Conservation (phyloP, 2,797 vertebrate species). For the Enteromius treurensis region DNA sequence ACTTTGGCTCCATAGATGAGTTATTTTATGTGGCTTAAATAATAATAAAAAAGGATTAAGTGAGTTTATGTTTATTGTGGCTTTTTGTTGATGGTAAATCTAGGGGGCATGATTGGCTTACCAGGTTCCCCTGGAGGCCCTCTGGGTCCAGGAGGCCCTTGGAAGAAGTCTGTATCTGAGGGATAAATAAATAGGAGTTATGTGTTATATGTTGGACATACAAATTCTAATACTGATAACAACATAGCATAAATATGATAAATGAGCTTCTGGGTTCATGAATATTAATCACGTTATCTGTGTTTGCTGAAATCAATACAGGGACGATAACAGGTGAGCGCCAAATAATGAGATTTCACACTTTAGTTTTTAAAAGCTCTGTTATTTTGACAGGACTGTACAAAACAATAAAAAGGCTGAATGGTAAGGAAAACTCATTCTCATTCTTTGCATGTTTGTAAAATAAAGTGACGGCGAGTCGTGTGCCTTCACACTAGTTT, state of each 20-base stretch:
- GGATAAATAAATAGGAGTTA: neutral
- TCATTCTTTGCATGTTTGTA: no score
- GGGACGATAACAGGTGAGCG: no score
- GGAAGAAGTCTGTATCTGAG: constrained; percentile 6
- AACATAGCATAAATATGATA: constrained; percentile 4
- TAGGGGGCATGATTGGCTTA: constrained; percentile 21
- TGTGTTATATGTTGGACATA: neutral
- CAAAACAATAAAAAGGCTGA: no score
- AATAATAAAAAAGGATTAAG: no score
- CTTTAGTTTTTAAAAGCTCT: neutral
- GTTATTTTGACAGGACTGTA: no score
- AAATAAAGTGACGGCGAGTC: no score
- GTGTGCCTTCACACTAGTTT: no score
- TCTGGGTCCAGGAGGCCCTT: neutral
- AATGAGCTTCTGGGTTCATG: no score
- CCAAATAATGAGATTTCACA: no score
- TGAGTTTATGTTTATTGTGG: neutral
- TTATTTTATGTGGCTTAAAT: neutral
- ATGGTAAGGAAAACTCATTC: no score
- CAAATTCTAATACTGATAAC: constrained; percentile 13
- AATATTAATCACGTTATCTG: no score
- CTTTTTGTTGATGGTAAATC: neutral
- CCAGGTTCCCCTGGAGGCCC: constrained; percentile 42
- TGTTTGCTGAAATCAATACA: no score
- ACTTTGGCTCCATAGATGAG: neutral